These are phyloP conservation scores for Ophioderma brevispina DNA, from an alignment of 35 echinoderm and acorn worm species.

Conservation along the genomic window DNA sequence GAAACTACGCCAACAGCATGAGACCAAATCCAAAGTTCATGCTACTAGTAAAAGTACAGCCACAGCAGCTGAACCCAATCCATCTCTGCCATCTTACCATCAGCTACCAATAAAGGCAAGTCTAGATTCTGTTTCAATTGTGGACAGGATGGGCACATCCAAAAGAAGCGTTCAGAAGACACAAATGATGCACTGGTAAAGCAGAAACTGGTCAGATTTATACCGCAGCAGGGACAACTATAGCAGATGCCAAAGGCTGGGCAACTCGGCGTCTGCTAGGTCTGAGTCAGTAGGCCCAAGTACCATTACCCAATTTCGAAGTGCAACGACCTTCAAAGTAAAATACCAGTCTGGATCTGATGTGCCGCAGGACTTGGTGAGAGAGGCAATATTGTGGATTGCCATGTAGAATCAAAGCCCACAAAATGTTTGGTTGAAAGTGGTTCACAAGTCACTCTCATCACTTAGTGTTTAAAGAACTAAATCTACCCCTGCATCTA, in stretches of 20 bases:
- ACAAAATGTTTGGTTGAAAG: slow-evolving; percentile 60
- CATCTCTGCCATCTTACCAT: too few relatives aligned
- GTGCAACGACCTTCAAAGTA: neutral
- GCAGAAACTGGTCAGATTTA: slow-evolving; percentile 37
- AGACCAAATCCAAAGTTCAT: too few relatives aligned
- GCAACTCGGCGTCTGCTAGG: slow-evolving; percentile 39
- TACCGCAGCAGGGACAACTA: slow-evolving; percentile 48
- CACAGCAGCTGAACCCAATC: too few relatives aligned
- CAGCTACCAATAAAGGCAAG: neutral
- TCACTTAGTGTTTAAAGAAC: slow-evolving; percentile 40
- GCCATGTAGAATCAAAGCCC: slow-evolving; percentile 26
- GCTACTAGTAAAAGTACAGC: too few relatives aligned
- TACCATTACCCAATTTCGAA: neutral
- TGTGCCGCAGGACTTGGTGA: slow-evolving; percentile 56
- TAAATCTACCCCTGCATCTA: slow-evolving; percentile 24
- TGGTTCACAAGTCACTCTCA: slow-evolving; percentile 71
- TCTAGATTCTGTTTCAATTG: slow-evolving; percentile 55
- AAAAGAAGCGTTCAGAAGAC: slow-evolving; percentile 7
- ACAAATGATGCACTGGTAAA: slow-evolving; percentile 25
- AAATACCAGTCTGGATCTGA: slow-evolving; percentile 51
- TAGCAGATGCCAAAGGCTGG: slow-evolving; percentile 16
- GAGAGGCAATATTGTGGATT: slow-evolving; percentile 10
- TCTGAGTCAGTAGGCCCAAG: slow-evolving; percentile 27
- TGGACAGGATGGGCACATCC: slow-evolving; percentile 56
- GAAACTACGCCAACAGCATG: too few relatives aligned